Conservation (phyloP, 2,113 vertebrate species). For the Aplodontia rufa region DNA sequence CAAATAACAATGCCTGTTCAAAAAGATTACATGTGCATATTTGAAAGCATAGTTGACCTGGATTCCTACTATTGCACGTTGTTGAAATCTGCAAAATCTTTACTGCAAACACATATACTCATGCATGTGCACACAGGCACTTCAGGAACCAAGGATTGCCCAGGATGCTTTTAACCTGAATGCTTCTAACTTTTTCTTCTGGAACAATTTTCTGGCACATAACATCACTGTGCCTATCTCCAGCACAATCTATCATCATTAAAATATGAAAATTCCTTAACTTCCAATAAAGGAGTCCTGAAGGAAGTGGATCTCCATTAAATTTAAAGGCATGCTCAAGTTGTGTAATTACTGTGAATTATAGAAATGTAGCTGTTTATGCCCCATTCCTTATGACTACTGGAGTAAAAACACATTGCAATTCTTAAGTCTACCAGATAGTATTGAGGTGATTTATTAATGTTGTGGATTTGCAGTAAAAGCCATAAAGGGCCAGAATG, state of each 20-base stretch:
- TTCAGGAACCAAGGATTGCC: background rate
- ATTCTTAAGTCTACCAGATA: slow-evolving; percentile 63
- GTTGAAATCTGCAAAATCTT: background rate
- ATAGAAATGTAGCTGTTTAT: slow-evolving; percentile 74
- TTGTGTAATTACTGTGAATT: slow-evolving; percentile 79
- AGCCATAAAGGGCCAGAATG: slow-evolving; percentile 50
- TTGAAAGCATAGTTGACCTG: slow-evolving; percentile 52
- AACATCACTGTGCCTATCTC: background rate
- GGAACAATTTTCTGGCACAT: slow-evolving; percentile 46
- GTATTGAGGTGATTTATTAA: slow-evolving; percentile 57
- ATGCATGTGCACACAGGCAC: fast-evolving
- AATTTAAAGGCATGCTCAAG: slow-evolving; percentile 71
- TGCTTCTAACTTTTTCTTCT: slow-evolving; percentile 47
- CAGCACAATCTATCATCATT: slow-evolving; percentile 55
- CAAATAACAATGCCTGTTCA: slow-evolving; percentile 55
- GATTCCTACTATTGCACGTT: background rate
- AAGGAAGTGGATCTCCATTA: slow-evolving; percentile 78
- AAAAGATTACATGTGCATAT: slow-evolving; percentile 27
- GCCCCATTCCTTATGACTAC: slow-evolving; percentile 62
- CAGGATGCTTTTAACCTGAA: too few species aligned
- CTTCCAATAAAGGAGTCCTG: slow-evolving; percentile 54
- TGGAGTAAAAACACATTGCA: slow-evolving; percentile 60
- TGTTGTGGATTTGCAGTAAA: slow-evolving; percentile 47
- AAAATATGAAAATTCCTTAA: slow-evolving; percentile 76
- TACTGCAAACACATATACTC: background rate